These are phyloP conservation scores for Mamestra brassicae DNA, from an alignment of 2,888 invertebrate genomes.

Conservation along the genomic window DNA sequence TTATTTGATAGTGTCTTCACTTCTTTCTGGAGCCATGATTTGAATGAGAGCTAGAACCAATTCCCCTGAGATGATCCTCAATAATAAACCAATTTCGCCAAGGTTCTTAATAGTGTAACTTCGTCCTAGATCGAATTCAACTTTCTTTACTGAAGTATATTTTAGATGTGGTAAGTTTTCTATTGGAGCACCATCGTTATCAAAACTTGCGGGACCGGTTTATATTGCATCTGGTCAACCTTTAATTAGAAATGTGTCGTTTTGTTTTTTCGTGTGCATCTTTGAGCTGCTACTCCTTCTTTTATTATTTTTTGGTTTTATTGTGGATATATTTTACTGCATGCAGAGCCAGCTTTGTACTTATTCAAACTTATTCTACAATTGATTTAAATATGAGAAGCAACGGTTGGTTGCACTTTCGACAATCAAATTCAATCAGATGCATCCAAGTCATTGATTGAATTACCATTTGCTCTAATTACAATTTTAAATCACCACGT, in stretches of 20 bases:
- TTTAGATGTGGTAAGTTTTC: slow-evolving; percentile 35
- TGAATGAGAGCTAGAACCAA: neutral
- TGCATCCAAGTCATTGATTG: neutral
- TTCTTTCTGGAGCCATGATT: neutral
- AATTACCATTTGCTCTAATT: slow-evolving; percentile 5
- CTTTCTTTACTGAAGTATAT: slow-evolving; percentile 25
- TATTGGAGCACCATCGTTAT: slow-evolving; percentile 40
- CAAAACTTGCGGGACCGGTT: slow-evolving; percentile 42
- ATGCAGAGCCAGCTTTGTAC: neutral
- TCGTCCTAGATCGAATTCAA: slow-evolving; percentile 2
- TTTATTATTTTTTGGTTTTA: neutral
- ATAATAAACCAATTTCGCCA: slow-evolving; percentile 35
- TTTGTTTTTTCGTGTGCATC: slow-evolving; percentile 24
- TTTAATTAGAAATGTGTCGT: slow-evolving; percentile 22
- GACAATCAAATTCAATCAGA: slow-evolving; percentile 9
- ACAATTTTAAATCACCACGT: slow-evolving; percentile 1
- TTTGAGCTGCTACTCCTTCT: neutral
- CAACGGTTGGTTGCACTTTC: slow-evolving; percentile 5
- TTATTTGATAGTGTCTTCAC: slow-evolving; percentile 6
- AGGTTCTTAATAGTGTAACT: slow-evolving; percentile 17
- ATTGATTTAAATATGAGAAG: neutral
- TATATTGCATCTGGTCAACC: slow-evolving; percentile 33
- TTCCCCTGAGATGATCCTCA: slow-evolving; percentile 18
- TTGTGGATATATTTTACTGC: neutral
- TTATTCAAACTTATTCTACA: neutral